Evolutionary conservation across 2,888 invertebrate species (phyloP), one percentile per base, ranked within the genome.

Genomic region (Leucoma salicis): DNA sequence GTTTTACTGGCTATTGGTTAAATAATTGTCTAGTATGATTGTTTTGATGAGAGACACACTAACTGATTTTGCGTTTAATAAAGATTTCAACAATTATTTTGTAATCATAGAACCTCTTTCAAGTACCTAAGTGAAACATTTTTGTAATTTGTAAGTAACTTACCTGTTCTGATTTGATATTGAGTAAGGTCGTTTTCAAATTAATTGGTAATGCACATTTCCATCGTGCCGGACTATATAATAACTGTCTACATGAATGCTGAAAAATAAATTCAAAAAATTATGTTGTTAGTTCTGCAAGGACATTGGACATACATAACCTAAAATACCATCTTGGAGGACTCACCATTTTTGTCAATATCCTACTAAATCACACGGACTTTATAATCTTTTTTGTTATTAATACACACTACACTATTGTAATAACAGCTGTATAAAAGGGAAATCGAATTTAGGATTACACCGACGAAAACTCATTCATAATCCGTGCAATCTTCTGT

Each of bases 241-340:
- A 45, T 60, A 89, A 71, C 60, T 87, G 87, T 70, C 88, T 82
- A 76, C 81, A 89, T 53, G 86, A 69, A 68, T 89, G 89, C 89
- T 89, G 79, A 57, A 84, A 84, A 49, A 39, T 15, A 84, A 49
- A 39, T 15, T 50, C 33, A 28, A 61, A 50, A 46, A 56, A 42
- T 41, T 42, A 52, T 46, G 54, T 55, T 46, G 49, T 48, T 45
- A 42, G 37, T 47, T 41, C 39, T 51, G 57, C 68, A 73, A 71
- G 69, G 74, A 65, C 75, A 69, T 48, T 46, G 55, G 50, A 72
- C 69, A 71, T 81, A 72, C 69, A 71, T 81, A 81, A 82, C 79
- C 78, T 66, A 48, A 53, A 60, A 57, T 29, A 42, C 46, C 13
- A 28, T 42, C 18, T 34, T 31, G 14, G 31, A 18, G 7, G 27